A percentile compares a stretch with the other conserved stretches of the same genome.
Evolutionary conservation across 2,113 vertebrate species (phyloP).

Genomic region (Rhabdomys dilectus): DNA sequence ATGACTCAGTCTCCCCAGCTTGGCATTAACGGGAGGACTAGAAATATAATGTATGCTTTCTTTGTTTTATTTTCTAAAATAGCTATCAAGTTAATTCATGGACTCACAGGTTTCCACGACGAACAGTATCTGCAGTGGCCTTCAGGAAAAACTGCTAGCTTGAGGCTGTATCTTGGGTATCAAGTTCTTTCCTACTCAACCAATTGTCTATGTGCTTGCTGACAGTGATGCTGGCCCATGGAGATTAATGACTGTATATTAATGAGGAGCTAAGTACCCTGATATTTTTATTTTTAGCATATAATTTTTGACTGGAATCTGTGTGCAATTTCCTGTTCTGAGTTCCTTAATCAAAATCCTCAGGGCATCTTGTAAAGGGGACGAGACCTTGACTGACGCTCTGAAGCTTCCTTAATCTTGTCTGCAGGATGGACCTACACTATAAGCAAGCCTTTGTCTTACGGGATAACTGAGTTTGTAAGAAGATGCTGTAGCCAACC

Average conservation of each 20-base stretch:
- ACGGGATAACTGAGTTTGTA: not conserved
- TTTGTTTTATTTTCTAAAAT: not conserved
- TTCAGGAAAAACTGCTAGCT: not conserved
- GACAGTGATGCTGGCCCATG: not conserved
- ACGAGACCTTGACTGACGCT: not conserved
- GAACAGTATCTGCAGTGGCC: not conserved
- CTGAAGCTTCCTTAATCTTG: not conserved
- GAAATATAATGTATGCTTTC: not conserved
- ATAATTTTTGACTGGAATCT: conserved; percentile 39
- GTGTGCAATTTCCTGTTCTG: conserved; percentile 49
- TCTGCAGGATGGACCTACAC: not conserved
- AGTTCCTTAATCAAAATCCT: conserved; percentile 49
- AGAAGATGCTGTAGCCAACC: no score
- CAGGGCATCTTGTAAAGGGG: not conserved
- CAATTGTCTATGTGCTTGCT: not conserved
- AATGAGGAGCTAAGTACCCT: conserved; percentile 1
- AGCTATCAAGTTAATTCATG: not conserved
- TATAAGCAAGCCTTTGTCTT: not conserved
- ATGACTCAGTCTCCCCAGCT: not conserved
- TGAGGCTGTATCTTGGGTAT: not conserved
- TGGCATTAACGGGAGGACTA: not conserved
- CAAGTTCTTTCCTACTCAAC: not conserved
- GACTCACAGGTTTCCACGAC: not conserved
- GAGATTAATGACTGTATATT: not conserved
- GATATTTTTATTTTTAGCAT: not conserved